Evolutionary conservation across 2,888 invertebrate genomes (phyloP), one percentile per base, ranked within the genome.

Genomic region (Cordilura impudica): DNA sequence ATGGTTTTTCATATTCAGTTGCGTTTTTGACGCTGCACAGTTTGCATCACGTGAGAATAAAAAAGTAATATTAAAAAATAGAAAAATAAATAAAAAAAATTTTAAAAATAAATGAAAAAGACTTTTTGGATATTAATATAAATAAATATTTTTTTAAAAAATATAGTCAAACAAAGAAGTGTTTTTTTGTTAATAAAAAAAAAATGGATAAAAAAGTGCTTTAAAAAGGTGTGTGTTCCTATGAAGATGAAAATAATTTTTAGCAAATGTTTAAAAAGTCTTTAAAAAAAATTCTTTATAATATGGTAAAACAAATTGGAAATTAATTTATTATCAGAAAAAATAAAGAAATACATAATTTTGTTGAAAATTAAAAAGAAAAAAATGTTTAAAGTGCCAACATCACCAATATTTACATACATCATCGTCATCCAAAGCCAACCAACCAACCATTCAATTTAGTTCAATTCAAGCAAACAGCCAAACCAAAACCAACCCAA

Each of bases 21-120:
- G 79, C 79, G 79, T 79, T 79, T 79, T 79, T 79, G 79, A 79
- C 79, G 79, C 79, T 79, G 79, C 79, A 79, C 71, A 79, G 79
- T 72, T 79, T 79, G 75, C 75, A 79, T 79, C 79, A 79, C 79
- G 79, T 79, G 79, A 79, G 79, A 72, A 71, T 79, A 58, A 61
- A 21, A 66, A 63, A 77, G 21, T n/a, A 39, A 39, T 39, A 39
- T n/a, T 4, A 39, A 1, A 39, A 31, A 39, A 39, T n/a, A 39
- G n/a, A 23, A 18, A 18, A 39, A 45, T 23, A 14, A 35, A 14
- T n/a, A 19, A 21, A 51, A 5, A 16, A 16, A 21, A 51, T 21
- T 26, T 19, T 12, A 60, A 18, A 66, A 53, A 60, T 47, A 18
- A 60, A 31, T 43, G 58, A 8, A 76, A 54, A 43, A 63, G 61